phyloP scores from a whole-genome alignment of 2,113 vertebrate genomes.

The Sterna hirundo region DNA sequence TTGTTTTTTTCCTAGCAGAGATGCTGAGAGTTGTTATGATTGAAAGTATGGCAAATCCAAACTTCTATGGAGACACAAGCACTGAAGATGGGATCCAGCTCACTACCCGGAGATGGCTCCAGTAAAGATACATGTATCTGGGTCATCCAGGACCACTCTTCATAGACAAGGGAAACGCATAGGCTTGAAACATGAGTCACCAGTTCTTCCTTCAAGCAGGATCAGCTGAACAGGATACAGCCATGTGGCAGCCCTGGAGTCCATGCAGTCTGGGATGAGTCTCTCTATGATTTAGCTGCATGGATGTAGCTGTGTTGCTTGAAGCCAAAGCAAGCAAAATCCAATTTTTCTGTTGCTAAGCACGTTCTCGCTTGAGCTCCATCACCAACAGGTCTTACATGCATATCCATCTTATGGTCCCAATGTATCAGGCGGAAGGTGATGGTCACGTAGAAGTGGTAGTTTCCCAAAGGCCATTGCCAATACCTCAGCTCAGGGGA shows the following conservation, averaged over 20 bases:
- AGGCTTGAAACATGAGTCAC: background rate
- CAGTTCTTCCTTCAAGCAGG: background rate
- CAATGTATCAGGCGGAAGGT: background rate
- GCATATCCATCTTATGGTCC: background rate
- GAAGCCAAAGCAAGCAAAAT: background rate
- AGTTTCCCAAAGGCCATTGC: background rate
- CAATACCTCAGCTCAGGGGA: background rate
- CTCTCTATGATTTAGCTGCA: background rate
- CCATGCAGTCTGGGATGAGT: background rate
- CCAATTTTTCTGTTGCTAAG: background rate
- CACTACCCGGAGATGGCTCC: background rate
- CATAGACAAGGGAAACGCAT: background rate
- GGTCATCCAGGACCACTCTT: background rate
- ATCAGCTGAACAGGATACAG: background rate
- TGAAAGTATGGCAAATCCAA: background rate
- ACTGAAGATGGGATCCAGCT: background rate
- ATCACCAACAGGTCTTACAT: background rate
- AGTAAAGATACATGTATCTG: background rate
- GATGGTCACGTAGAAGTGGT: background rate
- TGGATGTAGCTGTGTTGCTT: background rate
- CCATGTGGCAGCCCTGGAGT: background rate
- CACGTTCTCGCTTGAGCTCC: background rate
- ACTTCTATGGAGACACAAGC: background rate
- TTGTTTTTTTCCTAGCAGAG: background rate
- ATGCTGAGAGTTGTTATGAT: background rate